Evolutionary conservation across 2,797 vertebrate genomes (phyloP).

Genomic region (Centropyge bicolor): DNA sequence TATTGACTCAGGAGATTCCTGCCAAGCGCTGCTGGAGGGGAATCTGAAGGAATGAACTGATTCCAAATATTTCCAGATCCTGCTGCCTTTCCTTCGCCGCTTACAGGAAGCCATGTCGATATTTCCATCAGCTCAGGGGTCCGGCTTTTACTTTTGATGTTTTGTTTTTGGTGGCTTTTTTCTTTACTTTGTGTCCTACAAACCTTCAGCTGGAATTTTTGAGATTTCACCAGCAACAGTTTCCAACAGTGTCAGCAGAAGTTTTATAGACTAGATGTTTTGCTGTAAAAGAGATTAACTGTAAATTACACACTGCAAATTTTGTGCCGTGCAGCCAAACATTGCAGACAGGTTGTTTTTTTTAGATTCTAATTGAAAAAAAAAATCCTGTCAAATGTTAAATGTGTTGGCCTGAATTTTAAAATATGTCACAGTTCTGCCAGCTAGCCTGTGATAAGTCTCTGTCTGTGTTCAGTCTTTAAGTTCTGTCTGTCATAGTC

Average conservation of each 20-base stretch:
- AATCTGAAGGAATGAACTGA: conserved; percentile 45
- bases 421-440: too few relatives aligned
- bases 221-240: background rate
- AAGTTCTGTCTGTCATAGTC: too few relatives aligned
- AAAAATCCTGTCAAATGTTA: background rate
- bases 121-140: conserved; percentile 45
- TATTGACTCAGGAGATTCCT: conserved; percentile 32
- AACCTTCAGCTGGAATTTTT: background rate
- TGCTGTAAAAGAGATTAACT: background rate
- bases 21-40: conserved; percentile 8
- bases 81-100: conserved; percentile 11
- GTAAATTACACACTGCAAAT: background rate
- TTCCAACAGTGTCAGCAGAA: background rate
- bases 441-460: too few relatives aligned
- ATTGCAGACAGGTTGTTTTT: background rate
- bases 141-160: conserved; percentile 9
- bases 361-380: background rate
- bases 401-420: background rate
- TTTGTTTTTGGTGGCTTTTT: background rate
- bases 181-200: background rate
- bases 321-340: background rate
- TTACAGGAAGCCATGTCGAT: conserved; percentile 9
- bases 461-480: too few relatives aligned
- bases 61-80: conserved; percentile 28
- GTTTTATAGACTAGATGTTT: background rate